phyloP scores from a whole-genome alignment of 2,888 invertebrate species.

The Eubasilissa splendida region DNA sequence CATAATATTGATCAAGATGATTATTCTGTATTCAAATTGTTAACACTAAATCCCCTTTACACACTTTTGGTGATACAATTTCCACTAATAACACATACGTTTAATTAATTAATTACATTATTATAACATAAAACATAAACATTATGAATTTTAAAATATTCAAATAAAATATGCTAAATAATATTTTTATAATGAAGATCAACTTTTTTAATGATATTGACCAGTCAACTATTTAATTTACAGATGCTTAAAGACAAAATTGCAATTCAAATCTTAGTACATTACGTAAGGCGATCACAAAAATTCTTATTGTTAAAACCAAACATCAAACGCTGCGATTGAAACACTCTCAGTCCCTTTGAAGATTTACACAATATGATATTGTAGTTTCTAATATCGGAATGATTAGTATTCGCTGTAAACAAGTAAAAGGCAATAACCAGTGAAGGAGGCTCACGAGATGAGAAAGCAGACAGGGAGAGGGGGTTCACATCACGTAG shows the following conservation, averaged over 20 bases:
- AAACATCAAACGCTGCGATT: conserved; percentile 4
- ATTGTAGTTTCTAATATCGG: conserved; percentile 40
- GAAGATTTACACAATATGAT: conserved; percentile 10
- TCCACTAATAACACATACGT: conserved; percentile 29
- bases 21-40: conserved; percentile 5
- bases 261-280: conserved; percentile 41
- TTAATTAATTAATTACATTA: conserved; percentile 12
- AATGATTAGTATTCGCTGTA: conserved; percentile 54
- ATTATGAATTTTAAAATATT: conserved; percentile 8
- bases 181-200: conserved; percentile 12
- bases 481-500: conserved; percentile 56
- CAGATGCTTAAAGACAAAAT: conserved; percentile 32
- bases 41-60: conserved; percentile 9
- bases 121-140: conserved; percentile 29
- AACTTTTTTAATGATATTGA: conserved; percentile 22
- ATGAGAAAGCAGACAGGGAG: conserved; percentile 32
- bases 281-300: conserved; percentile 39
- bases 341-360: conserved; percentile 2
- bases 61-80: conserved; percentile 4
- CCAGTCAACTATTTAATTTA: conserved; percentile 22
- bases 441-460: conserved; percentile 45
- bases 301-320: conserved; percentile 31
- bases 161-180: conserved; percentile 21
- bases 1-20: conserved; percentile 26
- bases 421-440: conserved; percentile 52